Evolutionary conservation across 2,888 invertebrate species (phyloP).

Genomic region (Acrocera orbiculus): DNA sequence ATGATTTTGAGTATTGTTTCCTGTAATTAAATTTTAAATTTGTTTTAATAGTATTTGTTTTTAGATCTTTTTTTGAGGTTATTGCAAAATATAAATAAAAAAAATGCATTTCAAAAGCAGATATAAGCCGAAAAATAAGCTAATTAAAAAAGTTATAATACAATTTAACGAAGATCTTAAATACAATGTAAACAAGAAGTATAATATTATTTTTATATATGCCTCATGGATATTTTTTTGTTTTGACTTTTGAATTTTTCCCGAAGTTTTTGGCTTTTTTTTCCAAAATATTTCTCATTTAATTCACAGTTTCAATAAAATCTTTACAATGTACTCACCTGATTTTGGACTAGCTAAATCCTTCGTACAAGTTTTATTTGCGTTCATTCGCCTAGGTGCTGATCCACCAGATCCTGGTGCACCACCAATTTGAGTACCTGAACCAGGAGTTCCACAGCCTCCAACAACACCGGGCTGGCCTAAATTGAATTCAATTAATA

Average conservation of each 20-base stretch:
- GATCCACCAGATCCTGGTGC: constrained; percentile 31
- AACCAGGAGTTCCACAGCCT: constrained; percentile 30
- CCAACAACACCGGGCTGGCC: constrained; percentile 28
- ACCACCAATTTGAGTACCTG: constrained; percentile 26
- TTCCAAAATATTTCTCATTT: too few species aligned
- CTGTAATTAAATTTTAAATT: constrained; percentile 1
- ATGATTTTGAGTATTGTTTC: constrained; percentile 3
- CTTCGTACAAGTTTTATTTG: constrained; percentile 27
- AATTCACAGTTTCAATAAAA: too few species aligned
- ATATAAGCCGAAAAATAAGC: constrained; percentile 4
- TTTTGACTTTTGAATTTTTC: too few species aligned
- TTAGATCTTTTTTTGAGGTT: neutral
- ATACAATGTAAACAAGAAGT: too few species aligned
- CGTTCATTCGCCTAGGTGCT: constrained; percentile 30
- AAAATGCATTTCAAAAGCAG: constrained; percentile 2
- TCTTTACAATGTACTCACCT: constrained; percentile 22
- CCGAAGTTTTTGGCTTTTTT: too few species aligned
- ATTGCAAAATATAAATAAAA: constrained; percentile 2
- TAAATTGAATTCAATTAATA: too few species aligned
- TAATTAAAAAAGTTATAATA: too few species aligned
- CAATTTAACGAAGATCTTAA: too few species aligned
- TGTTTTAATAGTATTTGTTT: neutral
- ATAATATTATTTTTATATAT: too few species aligned
- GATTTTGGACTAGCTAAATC: constrained; percentile 32
- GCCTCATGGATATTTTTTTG: too few species aligned